Conservation (phyloP, 2,888 invertebrate genomes). For the Andrena bicolor region DNA sequence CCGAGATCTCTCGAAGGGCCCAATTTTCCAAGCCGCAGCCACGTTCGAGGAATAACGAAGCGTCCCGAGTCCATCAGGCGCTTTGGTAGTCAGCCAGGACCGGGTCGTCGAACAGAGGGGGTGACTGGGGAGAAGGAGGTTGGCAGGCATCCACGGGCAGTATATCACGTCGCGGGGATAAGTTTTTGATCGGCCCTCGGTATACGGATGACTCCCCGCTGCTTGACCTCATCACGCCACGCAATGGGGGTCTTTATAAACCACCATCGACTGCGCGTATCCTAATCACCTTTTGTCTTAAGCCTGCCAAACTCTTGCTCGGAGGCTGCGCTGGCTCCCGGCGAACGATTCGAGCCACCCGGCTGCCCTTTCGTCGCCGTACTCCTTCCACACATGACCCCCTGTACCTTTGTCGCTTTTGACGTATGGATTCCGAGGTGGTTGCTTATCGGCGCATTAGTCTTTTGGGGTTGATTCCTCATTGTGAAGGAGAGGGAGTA, state of each 20-base stretch:
- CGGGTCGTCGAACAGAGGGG: conserved; percentile 58
- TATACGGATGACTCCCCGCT: conserved; percentile 82
- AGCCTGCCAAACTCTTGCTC: conserved; percentile 73
- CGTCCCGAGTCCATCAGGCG: conserved; percentile 38
- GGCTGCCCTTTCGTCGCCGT: conserved; percentile 29
- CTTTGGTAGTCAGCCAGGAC: conserved; percentile 66
- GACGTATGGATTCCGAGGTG: background rate
- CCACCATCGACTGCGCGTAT: conserved; percentile 78
- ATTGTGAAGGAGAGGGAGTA: background rate
- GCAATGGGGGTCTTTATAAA: conserved; percentile 83
- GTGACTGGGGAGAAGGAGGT: conserved; percentile 47
- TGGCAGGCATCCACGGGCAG: conserved; percentile 75
- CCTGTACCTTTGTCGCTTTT: background rate
- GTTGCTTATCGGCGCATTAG: background rate
- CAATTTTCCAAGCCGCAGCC: background rate
- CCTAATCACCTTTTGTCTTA: conserved; percentile 83
- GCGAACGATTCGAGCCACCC: conserved; percentile 30
- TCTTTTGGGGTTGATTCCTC: background rate
- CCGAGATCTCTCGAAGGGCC: background rate
- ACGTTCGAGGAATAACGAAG: background rate
- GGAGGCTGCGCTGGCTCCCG: conserved; percentile 26
- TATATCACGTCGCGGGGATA: conserved; percentile 82
- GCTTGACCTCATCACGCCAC: conserved; percentile 84
- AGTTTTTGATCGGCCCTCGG: conserved; percentile 82
- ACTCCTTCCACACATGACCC: background rate